These are phyloP conservation scores for Caenorhabditis angaria DNA, from an alignment of 2,888 invertebrate species.

Conservation along the genomic window DNA sequence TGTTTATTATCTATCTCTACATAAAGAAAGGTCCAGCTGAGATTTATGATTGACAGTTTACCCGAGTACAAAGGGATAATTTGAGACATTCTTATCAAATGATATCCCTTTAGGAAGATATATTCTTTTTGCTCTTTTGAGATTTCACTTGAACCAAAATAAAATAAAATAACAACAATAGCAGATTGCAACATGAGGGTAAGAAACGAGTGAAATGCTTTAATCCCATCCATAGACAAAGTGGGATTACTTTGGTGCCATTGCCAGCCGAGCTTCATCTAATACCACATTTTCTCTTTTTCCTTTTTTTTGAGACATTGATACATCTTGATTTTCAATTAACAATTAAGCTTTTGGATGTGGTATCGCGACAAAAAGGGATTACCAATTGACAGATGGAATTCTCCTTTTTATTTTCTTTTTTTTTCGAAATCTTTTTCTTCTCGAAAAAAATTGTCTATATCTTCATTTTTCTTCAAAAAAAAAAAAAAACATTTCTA, in stretches of 20 bases:
- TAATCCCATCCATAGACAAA: conserved; percentile 41
- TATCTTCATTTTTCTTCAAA: background rate
- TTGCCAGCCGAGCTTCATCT: conserved; percentile 28
- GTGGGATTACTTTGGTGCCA: conserved; percentile 28
- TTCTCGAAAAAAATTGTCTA: background rate
- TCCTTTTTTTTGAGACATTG: background rate
- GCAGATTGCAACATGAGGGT: conserved; percentile 1
- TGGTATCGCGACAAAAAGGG: background rate
- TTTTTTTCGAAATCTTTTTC: background rate
- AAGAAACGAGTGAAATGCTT: conserved; percentile 7
- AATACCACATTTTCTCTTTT: conserved; percentile 22
- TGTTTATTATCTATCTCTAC: too few relatives aligned
- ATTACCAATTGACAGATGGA: conserved; percentile 5
- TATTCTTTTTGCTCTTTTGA: too few relatives aligned
- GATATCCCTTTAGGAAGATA: too few relatives aligned
- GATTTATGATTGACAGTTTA: conserved; percentile 1
- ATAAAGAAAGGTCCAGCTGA: too few relatives aligned
- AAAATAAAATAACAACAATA: background rate
- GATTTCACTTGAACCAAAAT: too few relatives aligned
- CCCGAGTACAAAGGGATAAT: background rate
- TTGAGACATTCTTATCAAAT: too few relatives aligned
- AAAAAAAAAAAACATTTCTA: background rate
- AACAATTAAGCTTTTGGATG: background rate
- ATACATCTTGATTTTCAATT: background rate
- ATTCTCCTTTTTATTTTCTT: background rate